These are phyloP conservation scores for Galaxias olidus DNA, from an alignment of 2,797 vertebrate genomes.

Conservation along the genomic window DNA sequence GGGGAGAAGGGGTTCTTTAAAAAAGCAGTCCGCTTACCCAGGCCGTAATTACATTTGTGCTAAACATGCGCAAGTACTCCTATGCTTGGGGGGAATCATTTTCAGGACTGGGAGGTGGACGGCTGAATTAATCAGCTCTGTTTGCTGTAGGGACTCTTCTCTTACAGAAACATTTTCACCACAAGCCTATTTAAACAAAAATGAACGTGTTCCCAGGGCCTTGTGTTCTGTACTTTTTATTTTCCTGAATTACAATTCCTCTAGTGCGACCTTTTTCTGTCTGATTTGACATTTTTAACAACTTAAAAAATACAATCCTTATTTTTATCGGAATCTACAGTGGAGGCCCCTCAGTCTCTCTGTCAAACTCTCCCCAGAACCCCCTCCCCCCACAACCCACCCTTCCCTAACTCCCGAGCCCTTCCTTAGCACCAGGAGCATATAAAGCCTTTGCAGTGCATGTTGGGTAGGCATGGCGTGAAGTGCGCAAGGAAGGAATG, in stretches of 20 bases:
- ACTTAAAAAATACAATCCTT: conserved; percentile 35
- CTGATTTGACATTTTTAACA: conserved; percentile 42
- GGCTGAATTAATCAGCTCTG: conserved; percentile 87
- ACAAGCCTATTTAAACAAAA: conserved; percentile 57
- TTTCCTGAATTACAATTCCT: conserved; percentile 33
- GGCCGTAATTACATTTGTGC: conserved; percentile 93
- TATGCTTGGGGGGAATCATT: conserved; percentile 82
- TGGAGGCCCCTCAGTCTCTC: not conserved
- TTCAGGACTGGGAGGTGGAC: conserved; percentile 69
- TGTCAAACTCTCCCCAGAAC: not conserved
- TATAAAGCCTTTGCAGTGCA: conserved; percentile 71
- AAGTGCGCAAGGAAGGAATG: conserved; percentile 73
- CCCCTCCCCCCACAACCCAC: conserved; percentile 34
- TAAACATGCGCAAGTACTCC: conserved; percentile 90
- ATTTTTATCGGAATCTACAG: too few species aligned
- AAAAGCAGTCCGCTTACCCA: conserved; percentile 83
- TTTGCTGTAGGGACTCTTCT: conserved; percentile 81
- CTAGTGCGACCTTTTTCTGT: conserved; percentile 34
- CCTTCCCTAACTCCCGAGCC: conserved; percentile 44
- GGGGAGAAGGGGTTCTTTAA: conserved; percentile 84
- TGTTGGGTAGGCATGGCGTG: conserved; percentile 72
- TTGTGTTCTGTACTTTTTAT: conserved; percentile 32
- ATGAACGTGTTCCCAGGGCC: conserved; percentile 23
- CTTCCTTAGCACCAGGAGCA: conserved; percentile 53
- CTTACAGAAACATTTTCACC: conserved; percentile 63